Conservation (phyloP, 2,888 invertebrate genomes). For the Aleiodes leptofemur region DNA sequence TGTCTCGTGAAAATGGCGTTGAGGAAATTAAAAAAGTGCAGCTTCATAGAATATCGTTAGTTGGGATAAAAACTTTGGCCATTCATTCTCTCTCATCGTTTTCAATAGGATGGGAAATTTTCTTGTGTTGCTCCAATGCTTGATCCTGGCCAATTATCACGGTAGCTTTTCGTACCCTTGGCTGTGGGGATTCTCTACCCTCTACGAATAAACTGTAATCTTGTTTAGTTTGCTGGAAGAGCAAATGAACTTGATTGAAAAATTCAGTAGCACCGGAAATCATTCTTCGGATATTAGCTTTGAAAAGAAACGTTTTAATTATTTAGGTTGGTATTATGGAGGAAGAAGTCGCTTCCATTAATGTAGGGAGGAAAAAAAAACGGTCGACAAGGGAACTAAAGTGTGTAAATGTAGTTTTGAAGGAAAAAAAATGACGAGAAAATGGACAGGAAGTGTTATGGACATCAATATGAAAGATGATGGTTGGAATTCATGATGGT, state of each 20-base stretch:
- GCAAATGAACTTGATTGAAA: slow-evolving; percentile 26
- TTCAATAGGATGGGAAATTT: slow-evolving; percentile 12
- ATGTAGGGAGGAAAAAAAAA: too few relatives aligned
- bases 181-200: background rate
- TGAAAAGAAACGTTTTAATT: too few relatives aligned
- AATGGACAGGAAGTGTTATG: too few relatives aligned
- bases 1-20: slow-evolving; percentile 22
- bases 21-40: slow-evolving; percentile 44
- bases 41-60: slow-evolving; percentile 35
- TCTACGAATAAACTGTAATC: slow-evolving; percentile 27
- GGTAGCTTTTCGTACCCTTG: background rate
- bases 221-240: slow-evolving; percentile 20
- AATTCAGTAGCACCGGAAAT: slow-evolving; percentile 9
- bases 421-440: too few relatives aligned
- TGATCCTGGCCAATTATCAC: slow-evolving; percentile 32
- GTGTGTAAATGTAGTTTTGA: too few relatives aligned
- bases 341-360: too few relatives aligned
- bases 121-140: background rate
- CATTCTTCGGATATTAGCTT: background rate
- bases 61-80: slow-evolving; percentile 41
- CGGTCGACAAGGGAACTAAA: too few relatives aligned
- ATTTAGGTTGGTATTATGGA: too few relatives aligned
- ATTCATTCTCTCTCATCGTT: slow-evolving; percentile 10
- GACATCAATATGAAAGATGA: too few relatives aligned
- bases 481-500: too few relatives aligned